These are phyloP conservation scores for Zaprionus bogoriensis DNA, from an alignment of 2,888 invertebrate species.

Conservation along the genomic window DNA sequence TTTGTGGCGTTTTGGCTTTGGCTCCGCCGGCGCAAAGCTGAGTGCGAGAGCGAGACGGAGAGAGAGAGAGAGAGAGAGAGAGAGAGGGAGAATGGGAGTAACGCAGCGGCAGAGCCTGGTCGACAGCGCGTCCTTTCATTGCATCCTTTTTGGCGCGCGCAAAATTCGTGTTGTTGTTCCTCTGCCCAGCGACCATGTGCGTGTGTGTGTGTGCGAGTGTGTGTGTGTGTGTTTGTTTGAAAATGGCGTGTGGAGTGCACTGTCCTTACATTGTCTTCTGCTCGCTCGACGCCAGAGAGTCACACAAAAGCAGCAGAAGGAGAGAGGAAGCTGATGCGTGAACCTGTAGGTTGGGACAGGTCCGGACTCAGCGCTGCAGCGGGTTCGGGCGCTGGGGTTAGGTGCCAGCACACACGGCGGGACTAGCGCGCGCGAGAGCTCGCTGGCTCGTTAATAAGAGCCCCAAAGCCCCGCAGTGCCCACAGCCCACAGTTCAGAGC, in stretches of 20 bases:
- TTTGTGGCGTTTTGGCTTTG: slow-evolving; percentile 66
- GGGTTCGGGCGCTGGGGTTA: neutral
- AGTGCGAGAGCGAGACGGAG: neutral
- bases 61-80: neutral
- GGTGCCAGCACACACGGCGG: slow-evolving; percentile 43
- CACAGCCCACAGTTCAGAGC: too few species aligned
- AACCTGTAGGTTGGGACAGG: slow-evolving; percentile 1
- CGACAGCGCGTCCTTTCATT: slow-evolving; percentile 60
- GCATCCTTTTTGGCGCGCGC: slow-evolving; percentile 73
- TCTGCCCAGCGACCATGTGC: slow-evolving; percentile 32
- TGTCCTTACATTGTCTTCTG: slow-evolving; percentile 69
- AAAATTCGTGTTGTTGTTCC: slow-evolving; percentile 52
- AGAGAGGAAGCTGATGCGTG: slow-evolving; percentile 3
- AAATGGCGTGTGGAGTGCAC: slow-evolving; percentile 70
- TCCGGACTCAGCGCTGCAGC: neutral
- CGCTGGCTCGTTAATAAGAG: slow-evolving; percentile 76
- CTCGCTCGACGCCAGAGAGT: slow-evolving; percentile 20
- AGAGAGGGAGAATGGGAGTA: neutral
- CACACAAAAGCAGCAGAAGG: slow-evolving; percentile 4
- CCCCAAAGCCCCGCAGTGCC: slow-evolving; percentile 39
- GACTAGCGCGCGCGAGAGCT: slow-evolving; percentile 55
- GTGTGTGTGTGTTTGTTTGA: slow-evolving; percentile 36
- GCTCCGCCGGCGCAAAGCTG: slow-evolving; percentile 8
- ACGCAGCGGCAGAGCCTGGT: slow-evolving; percentile 27
- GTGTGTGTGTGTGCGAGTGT: slow-evolving; percentile 19